Percentiles rank a stretch among this genome's conserved stretches.
Evolutionary conservation across 2,888 invertebrate species (phyloP).

Genomic region (Eupelmus urozonus): DNA sequence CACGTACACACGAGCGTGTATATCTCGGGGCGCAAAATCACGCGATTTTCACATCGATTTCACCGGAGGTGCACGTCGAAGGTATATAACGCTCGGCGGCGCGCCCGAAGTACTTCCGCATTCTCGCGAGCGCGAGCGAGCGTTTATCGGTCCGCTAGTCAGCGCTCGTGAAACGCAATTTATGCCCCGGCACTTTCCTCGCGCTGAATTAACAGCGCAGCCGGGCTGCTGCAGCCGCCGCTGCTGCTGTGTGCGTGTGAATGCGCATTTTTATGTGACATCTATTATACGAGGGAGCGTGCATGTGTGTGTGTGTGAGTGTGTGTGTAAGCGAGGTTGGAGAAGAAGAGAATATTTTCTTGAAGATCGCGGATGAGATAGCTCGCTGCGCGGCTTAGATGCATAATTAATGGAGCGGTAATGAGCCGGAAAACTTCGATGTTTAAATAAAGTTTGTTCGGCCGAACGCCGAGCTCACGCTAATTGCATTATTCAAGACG

Average conservation of each 20-base stretch:
- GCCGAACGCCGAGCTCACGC: no score
- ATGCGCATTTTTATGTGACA: constrained; percentile 55
- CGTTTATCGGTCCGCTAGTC: constrained; percentile 65
- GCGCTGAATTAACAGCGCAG: constrained; percentile 55
- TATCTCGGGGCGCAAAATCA: constrained; percentile 64
- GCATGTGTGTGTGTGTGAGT: background rate
- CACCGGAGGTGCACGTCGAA: constrained; percentile 62
- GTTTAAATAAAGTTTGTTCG: background rate
- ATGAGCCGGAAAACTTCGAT: no score
- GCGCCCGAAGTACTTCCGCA: constrained; percentile 64
- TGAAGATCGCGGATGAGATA: background rate
- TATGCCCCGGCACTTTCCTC: constrained; percentile 63
- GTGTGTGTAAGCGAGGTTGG: background rate
- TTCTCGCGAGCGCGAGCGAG: constrained; percentile 54
- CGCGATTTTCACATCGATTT: constrained; percentile 68
- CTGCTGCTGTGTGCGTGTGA: constrained; percentile 25
- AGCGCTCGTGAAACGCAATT: constrained; percentile 64
- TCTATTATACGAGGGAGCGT: constrained; percentile 54
- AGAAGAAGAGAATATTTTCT: constrained; percentile 24
- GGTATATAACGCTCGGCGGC: constrained; percentile 41
- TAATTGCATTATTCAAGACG: no score
- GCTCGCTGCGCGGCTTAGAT: background rate
- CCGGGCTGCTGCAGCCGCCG: no score
- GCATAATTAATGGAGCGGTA: no score
- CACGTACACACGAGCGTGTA: background rate